Base-by-base conservation (phyloP, 64 coral and sea anemone species). In the Cladopsammia gracilis region DNA sequence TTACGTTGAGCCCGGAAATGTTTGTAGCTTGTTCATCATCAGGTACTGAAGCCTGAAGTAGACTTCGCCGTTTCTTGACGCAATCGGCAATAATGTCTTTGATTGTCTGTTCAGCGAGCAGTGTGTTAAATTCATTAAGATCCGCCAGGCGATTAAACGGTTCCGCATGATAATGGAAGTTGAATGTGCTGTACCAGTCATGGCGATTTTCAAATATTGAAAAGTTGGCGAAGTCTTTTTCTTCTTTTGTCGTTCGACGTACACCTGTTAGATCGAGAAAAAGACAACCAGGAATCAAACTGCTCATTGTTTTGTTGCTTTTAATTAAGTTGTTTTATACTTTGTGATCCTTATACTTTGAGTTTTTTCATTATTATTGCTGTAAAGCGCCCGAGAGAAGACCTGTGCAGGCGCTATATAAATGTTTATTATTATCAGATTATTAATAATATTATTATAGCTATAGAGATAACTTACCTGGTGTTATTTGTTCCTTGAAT, bases 171-270 rank as follows among this genome's bases (percentile, higher is more conserved):
- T 87, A 87, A 58, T 87, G 85, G 18, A 87, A 87, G 18, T 73
- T 87, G 53, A 87, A 87, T 25, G 68, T 72, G 69, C 68, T 87
- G 70, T 87, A 87, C 18, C 14, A 34, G 15, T 26, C 58, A n/a
- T 87, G 24, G 15, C 7, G 70, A 87, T 74, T 69, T 6, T 87
- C 85, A n/a, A 87, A 87, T 6, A 87, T 22, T 42, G 26, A 87
- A 24, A 87, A 87, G 14, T 87, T 34, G 7, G 46, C 85, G 16
- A n/a, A 54, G 4, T 73, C 25, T 10, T 56, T 58, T 3, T 87
- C 85, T 73, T 71, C 52, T 25, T 51, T 22, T 6, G 53, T 73
- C 3, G 10, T 0, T 22, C 85, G 85, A 18, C 4, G 22, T 54
- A 74, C 22, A 11, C 85, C 85, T 87, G 24, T 19, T 52, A 25